Base-by-base conservation (phyloP, 2,888 invertebrate species). In the Erebia epiphron region DNA sequence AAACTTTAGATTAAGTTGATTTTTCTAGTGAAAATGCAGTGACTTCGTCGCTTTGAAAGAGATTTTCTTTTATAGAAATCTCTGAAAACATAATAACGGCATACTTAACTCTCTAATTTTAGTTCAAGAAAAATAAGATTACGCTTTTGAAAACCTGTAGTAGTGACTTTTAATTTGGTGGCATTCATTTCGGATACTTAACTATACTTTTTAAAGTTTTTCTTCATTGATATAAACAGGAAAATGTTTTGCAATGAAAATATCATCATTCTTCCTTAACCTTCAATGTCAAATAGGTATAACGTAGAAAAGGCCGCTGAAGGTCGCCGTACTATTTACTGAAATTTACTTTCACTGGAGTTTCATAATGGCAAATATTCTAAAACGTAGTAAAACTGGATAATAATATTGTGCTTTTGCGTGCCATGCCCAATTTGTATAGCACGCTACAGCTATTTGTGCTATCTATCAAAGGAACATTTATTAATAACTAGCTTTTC, bases 331-430 rank as follows among this genome's bases (percentile, higher is more conserved):
- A 52, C 50, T 13, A 64, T 64, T 64, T 63, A 64, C 52, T 16
- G 41, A 64, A 64, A 52, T 52, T 63, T 52, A 63, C 63, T 63
- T 63, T 63, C n/a, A n/a, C 63, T n/a, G 46, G 41, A n/a, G 64
- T 54, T 64, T 41, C 41, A 41, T 61, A 61, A 61, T 61, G 8
- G 62, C 62, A 49, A 62, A 61, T 46, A 61, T 62, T 61, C 11
- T 43, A 63, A 63, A 52, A 35, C 41, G 14, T 18, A 35, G 14
- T 64, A 16, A 54, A 64, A 54, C 41, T 41, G 41, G 35, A 54
- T 54, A 62, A 14, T 11, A 54, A 54, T 8, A 11, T 18, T 52
- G 16, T n/a, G n/a, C n/a, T 13, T 13, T 64, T 41, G 52, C 64
- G 64, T 64, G 64, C 18, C 14, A 0, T n/a, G 41, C 2, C 14